These are phyloP conservation scores for Circaetus cinerascens DNA, from an alignment of 2,113 vertebrate genomes.

Conservation along the genomic window DNA sequence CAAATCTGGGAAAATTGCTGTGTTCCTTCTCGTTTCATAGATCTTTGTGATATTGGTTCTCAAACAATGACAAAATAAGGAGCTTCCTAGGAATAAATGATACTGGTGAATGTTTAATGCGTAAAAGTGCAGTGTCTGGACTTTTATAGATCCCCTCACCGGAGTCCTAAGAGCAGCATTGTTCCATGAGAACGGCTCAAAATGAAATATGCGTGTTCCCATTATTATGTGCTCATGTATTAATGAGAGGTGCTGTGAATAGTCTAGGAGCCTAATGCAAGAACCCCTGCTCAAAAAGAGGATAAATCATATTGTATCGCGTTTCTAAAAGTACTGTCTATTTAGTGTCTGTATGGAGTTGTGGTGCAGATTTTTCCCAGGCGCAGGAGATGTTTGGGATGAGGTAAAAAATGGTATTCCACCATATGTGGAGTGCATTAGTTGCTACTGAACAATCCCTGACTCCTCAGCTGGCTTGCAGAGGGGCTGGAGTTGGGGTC, in stretches of 20 bases:
- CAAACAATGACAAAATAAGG: slow-evolving; percentile 16
- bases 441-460: neutral
- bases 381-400: neutral
- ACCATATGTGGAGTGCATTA: rapidly evolving
- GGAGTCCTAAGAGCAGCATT: neutral
- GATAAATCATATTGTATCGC: neutral
- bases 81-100: neutral
- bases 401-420: neutral
- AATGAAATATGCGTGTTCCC: slow-evolving; percentile 30
- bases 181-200: neutral
- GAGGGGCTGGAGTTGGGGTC: neutral
- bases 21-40: neutral
- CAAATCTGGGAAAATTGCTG: neutral
- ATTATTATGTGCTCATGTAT: slow-evolving; percentile 4
- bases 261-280: neutral
- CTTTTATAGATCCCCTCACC: neutral
- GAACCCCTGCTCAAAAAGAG: neutral
- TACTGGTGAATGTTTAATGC: neutral
- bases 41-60: neutral
- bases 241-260: slow-evolving; percentile 19
- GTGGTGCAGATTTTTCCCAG: neutral
- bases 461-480: neutral
- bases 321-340: neutral
- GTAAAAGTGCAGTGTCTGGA: neutral
- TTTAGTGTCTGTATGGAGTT: neutral